Percentiles rank a stretch among this genome's conserved stretches.
Evolutionary conservation across 92 coral and sea anemone species (phyloP).

Genomic region (Galaxea fascicularis): DNA sequence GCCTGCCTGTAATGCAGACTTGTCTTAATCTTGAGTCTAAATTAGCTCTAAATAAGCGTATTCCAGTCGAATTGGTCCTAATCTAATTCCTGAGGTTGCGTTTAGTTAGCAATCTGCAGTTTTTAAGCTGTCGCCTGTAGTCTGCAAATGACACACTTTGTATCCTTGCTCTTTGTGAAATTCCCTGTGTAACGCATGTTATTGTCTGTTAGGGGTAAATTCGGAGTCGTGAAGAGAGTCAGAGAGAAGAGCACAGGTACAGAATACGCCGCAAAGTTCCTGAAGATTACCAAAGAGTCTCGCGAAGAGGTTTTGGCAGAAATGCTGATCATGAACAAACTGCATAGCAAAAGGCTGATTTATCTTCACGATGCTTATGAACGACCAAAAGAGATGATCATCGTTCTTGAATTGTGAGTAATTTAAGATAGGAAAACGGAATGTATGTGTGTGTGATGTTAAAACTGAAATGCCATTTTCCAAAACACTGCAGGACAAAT

Average conservation of each 20-base stretch:
- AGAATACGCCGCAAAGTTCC: conserved; percentile 93
- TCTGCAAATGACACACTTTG: not conserved
- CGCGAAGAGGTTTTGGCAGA: conserved; percentile 93
- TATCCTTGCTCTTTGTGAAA: no score
- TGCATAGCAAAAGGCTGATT: conserved; percentile 91
- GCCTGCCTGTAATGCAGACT: no score
- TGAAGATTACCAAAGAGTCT: conserved; percentile 89
- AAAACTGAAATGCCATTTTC: no score
- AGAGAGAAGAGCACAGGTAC: conserved; percentile 88
- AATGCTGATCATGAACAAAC: conserved; percentile 95
- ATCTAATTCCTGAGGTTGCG: no score
- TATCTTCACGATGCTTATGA: conserved; percentile 96
- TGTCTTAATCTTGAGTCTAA: not conserved
- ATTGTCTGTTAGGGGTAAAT: conserved; percentile 56
- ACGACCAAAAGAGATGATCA: conserved; percentile 95
- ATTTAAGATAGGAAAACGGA: not conserved
- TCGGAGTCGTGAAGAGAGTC: conserved; percentile 94
- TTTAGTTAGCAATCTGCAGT: no score
- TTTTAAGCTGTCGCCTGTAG: no score
- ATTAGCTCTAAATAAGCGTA: no score
- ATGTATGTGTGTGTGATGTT: no score
- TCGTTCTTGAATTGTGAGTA: conserved; percentile 94
- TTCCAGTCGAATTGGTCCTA: no score
- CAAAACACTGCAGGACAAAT: no score
- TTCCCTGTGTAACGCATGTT: not conserved